Evolutionary conservation across 2,797 vertebrate genomes (phyloP).

Genomic region (Premnoplex brunnescens): DNA sequence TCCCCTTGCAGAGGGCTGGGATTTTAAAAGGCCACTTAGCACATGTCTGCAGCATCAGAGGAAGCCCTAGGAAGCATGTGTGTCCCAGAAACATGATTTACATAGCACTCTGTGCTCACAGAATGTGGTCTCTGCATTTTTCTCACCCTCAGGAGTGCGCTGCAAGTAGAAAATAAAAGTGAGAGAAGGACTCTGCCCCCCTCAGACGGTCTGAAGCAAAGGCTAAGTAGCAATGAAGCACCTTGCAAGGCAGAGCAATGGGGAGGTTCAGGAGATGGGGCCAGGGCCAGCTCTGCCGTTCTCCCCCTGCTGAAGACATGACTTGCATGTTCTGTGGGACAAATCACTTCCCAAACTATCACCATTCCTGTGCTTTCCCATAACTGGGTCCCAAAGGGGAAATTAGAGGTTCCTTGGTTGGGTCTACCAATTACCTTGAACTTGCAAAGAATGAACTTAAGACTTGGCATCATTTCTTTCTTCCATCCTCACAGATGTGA

Average conservation of each 20-base stretch:
- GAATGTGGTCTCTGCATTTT: neutral
- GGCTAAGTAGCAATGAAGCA: rapidly evolving
- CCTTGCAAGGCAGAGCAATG: neutral
- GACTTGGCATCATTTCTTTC: neutral
- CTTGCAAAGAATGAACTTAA: neutral
- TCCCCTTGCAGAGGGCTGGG: neutral
- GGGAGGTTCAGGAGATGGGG: neutral
- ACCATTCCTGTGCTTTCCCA: neutral
- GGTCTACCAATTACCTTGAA: neutral
- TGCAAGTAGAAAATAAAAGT: neutral
- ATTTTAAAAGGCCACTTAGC: neutral
- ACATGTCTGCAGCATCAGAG: neutral
- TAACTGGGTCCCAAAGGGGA: neutral
- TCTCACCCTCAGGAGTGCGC: neutral
- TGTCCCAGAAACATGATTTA: neutral
- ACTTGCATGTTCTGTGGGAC: neutral
- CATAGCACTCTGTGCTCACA: neutral
- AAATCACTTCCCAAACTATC: neutral
- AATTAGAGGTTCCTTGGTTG: neutral
- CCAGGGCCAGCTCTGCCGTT: neutral
- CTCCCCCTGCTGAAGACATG: neutral
- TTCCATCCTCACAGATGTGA: neutral
- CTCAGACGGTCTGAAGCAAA: neutral
- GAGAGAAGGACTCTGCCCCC: neutral
- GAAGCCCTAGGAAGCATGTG: neutral